A percentile compares a stretch with the other conserved stretches of the same genome.
These are phyloP conservation scores for Myotis lucifugus DNA, from an alignment of 2,113 vertebrate genomes.

Conservation along the genomic window DNA sequence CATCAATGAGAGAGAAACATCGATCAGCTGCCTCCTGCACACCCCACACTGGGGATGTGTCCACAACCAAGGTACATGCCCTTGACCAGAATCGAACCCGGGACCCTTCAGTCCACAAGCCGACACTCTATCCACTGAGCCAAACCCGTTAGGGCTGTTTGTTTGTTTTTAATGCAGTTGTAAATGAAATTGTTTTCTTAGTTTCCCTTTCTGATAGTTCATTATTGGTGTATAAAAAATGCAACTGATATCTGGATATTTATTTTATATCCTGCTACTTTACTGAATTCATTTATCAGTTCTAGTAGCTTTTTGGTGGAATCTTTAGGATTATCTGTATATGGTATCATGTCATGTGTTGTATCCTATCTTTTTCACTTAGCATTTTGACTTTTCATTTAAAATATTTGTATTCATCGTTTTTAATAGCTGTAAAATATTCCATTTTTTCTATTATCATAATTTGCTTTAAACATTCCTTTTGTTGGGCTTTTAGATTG, in stretches of 20 bases:
- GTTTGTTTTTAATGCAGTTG: background rate
- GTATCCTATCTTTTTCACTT: background rate
- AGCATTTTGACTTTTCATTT: background rate
- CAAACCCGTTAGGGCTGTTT: too few relatives aligned
- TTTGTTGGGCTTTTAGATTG: background rate
- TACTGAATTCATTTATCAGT: background rate
- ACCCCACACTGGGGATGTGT: too few relatives aligned
- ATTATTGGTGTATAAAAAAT: background rate
- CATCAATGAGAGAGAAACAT: too few relatives aligned
- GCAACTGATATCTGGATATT: background rate
- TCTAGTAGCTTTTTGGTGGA: background rate
- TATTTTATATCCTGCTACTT: background rate
- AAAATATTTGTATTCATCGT: background rate
- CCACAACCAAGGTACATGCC: too few relatives aligned
- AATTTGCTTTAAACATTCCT: background rate
- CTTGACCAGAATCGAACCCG: too few relatives aligned
- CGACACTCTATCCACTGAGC: too few relatives aligned
- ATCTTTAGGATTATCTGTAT: background rate
- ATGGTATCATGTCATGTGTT: background rate
- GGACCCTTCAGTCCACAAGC: too few relatives aligned
- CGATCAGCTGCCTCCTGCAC: too few relatives aligned
- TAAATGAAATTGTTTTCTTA: background rate
- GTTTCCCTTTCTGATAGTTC: background rate
- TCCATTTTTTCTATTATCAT: background rate
- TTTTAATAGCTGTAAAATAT: conserved; percentile 26